Evolutionary conservation across 1,140 invertebrate species (phyloP).

Genomic region (Panagrolaimus sp.): DNA sequence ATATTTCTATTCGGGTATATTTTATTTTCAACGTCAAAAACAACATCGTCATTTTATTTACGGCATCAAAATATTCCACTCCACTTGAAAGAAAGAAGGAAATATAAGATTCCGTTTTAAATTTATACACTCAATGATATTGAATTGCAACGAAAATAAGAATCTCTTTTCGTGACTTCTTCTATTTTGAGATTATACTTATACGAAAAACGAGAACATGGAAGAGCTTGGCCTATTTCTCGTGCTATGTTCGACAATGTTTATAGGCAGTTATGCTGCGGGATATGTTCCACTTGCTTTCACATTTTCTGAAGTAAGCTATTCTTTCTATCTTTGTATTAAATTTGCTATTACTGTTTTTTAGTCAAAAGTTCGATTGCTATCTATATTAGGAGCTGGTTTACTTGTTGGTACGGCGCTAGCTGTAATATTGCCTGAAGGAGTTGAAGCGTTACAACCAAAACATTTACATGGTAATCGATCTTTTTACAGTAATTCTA

Average conservation of each 20-base stretch:
- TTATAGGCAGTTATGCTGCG: conserved; percentile 84
- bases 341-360: conserved; percentile 37
- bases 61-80: too few relatives aligned
- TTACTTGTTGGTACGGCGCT: conserved; percentile 93
- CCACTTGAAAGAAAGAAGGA: too few relatives aligned
- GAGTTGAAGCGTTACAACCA: conserved; percentile 73
- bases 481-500: background rate
- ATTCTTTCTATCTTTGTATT: conserved; percentile 18
- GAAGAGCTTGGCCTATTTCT: conserved; percentile 24
- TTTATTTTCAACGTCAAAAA: too few relatives aligned
- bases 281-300: conserved; percentile 87
- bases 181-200: too few relatives aligned
- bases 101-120: too few relatives aligned
- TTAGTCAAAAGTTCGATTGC: conserved; percentile 83
- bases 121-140: too few relatives aligned
- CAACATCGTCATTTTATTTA: too few relatives aligned
- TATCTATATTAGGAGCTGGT: conserved; percentile 90
- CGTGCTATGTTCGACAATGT: conserved; percentile 67
- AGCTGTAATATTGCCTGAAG: conserved; percentile 96
- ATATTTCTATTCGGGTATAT: too few relatives aligned
- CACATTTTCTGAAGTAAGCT: conserved; percentile 80
- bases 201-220: background rate
- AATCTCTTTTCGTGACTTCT: too few relatives aligned
- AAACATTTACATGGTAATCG: background rate
- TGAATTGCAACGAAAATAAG: too few relatives aligned